These are phyloP conservation scores for Pterocles orientalis DNA, from an alignment of 2,113 vertebrate species.

Conservation along the genomic window DNA sequence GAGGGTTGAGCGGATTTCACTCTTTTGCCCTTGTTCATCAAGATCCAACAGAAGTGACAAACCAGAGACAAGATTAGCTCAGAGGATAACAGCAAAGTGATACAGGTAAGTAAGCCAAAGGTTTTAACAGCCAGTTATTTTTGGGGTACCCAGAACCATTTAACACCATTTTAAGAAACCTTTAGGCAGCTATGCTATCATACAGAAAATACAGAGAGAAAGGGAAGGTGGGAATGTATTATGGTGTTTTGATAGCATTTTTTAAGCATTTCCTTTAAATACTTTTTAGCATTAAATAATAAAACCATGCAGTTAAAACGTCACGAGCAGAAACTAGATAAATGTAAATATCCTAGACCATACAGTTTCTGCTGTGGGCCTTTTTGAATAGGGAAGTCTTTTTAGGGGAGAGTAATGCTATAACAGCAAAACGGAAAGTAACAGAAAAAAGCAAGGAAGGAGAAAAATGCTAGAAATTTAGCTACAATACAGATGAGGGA, in stretches of 20 bases:
- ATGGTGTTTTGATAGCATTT: neutral
- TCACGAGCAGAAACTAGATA: neutral
- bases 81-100: neutral
- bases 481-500: neutral
- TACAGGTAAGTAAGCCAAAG: neutral
- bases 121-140: neutral
- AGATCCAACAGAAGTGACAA: neutral
- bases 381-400: neutral
- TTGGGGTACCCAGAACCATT: neutral
- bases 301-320: neutral
- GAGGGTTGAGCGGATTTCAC: neutral
- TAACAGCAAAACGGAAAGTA: neutral
- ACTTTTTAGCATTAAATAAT: neutral
- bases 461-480: neutral
- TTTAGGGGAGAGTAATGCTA: no score
- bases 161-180: neutral
- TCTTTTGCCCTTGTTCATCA: neutral
- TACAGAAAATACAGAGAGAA: neutral
- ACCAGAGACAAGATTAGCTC: neutral
- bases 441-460: neutral
- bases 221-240: neutral
- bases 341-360: neutral
- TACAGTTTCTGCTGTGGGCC: neutral
- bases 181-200: neutral
- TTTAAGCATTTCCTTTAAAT: neutral